phyloP scores from a whole-genome alignment of 2,797 vertebrate species.

The Enoplosus armatus region DNA sequence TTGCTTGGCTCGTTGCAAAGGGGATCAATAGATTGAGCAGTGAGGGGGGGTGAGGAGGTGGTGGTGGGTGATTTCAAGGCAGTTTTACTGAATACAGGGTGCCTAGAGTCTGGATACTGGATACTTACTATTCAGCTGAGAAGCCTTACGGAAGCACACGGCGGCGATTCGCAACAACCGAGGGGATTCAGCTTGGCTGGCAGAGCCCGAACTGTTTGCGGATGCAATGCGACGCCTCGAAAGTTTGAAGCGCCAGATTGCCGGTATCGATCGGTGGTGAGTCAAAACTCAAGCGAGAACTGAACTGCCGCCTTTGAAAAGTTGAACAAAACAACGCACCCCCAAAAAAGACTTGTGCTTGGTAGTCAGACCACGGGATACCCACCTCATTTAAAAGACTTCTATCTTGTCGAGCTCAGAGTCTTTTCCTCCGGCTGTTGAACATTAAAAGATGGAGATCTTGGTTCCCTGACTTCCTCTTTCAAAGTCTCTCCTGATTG shows the following conservation, averaged over 20 bases:
- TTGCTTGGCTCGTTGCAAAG: conserved; percentile 72
- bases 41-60: conserved; percentile 28
- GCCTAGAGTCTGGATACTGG: conserved; percentile 18
- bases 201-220: conserved; percentile 63
- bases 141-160: conserved; percentile 48
- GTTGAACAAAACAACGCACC: too few species aligned
- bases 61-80: conserved; percentile 41
- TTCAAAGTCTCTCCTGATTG: too few species aligned
- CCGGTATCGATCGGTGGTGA: conserved; percentile 62
- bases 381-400: too few species aligned
- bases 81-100: conserved; percentile 56
- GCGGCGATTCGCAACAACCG: conserved; percentile 44
- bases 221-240: conserved; percentile 60
- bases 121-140: conserved; percentile 60
- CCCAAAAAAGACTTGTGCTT: too few species aligned
- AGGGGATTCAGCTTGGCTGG: conserved; percentile 57
- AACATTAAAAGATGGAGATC: too few species aligned
- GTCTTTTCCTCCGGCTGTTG: too few species aligned
- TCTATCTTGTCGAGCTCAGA: too few species aligned
- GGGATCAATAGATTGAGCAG: conserved; percentile 75
- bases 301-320: too few species aligned
- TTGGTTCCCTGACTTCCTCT: too few species aligned
- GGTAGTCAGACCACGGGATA: too few species aligned
- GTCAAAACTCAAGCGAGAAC: too few species aligned
- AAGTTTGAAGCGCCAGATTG: conserved; percentile 64